Evolutionary conservation across 2,113 vertebrate species (phyloP).

Genomic region (Noturus placidus): DNA sequence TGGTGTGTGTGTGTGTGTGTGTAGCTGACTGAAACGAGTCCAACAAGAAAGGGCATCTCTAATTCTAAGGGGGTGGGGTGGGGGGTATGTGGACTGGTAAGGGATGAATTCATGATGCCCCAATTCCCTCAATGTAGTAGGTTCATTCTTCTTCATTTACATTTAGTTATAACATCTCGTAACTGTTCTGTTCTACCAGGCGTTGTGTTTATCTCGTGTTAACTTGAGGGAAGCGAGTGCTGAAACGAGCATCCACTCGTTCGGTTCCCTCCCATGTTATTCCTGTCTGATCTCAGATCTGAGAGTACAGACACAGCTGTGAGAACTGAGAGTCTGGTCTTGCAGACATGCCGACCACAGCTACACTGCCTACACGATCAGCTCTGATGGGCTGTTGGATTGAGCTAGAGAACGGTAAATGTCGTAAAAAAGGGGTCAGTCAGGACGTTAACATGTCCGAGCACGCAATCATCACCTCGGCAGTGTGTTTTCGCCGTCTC

Average conservation of each 20-base stretch:
- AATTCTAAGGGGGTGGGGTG: neutral
- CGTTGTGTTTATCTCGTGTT: conserved; percentile 58
- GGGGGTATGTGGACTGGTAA: neutral
- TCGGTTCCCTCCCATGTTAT: too few relatives aligned
- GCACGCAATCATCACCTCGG: neutral
- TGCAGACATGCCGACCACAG: neutral
- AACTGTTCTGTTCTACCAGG: neutral
- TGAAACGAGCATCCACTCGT: neutral
- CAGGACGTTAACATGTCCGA: neutral
- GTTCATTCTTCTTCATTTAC: neutral
- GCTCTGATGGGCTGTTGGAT: neutral
- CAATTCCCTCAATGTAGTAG: too few relatives aligned
- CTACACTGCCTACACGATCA: neutral
- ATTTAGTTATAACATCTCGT: conserved; percentile 21
- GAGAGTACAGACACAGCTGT: neutral
- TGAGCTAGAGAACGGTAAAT: neutral
- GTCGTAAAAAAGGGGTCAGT: neutral
- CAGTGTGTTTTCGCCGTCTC: neutral
- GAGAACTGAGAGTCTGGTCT: neutral
- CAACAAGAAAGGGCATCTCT: neutral
- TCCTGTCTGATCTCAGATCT: conserved; percentile 29
- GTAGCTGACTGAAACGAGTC: neutral
- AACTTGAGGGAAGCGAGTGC: neutral
- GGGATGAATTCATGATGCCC: neutral
- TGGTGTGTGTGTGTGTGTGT: neutral